Conservation (phyloP, 2,113 vertebrate species). For the Notothenia coriiceps region DNA sequence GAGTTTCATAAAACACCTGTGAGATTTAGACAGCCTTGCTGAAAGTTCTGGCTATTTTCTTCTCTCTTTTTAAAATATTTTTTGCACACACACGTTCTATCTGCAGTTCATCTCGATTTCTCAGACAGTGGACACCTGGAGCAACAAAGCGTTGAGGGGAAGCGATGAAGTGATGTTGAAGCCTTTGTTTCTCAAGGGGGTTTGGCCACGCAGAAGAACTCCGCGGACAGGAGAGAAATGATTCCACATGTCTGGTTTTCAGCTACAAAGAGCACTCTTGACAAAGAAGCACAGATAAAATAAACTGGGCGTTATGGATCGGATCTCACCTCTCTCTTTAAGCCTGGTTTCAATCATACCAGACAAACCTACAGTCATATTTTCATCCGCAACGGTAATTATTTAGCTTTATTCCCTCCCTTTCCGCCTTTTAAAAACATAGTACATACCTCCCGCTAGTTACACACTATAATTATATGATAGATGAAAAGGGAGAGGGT, state of each 20-base stretch:
- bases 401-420: conserved; percentile 27
- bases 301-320: neutral
- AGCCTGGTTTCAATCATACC: conserved; percentile 6
- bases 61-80: neutral
- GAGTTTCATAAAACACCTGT: conserved; percentile 43
- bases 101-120: conserved; percentile 38
- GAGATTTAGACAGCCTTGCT: conserved; percentile 26
- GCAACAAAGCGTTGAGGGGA: conserved; percentile 44
- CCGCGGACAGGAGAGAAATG: conserved; percentile 38
- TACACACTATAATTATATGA: conserved; percentile 67
- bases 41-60: conserved; percentile 18
- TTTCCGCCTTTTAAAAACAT: conserved; percentile 26
- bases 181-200: conserved; percentile 47
- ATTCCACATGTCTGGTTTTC: conserved; percentile 49
- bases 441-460: conserved; percentile 53
- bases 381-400: conserved; percentile 32
- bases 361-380: conserved; percentile 2
- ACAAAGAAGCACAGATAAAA: neutral
- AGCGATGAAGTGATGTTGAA: conserved; percentile 49
- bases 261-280: conserved; percentile 1
- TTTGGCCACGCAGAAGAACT: conserved; percentile 32
- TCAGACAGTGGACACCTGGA: conserved; percentile 58
- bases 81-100: conserved; percentile 33
- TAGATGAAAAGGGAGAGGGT: conserved; percentile 40
- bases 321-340: conserved; percentile 13